Percentiles rank a stretch among this genome's conserved stretches.
These are phyloP conservation scores for Acropora yongei DNA, from an alignment of 64 coral and sea anemone genomes.

Conservation along the genomic window DNA sequence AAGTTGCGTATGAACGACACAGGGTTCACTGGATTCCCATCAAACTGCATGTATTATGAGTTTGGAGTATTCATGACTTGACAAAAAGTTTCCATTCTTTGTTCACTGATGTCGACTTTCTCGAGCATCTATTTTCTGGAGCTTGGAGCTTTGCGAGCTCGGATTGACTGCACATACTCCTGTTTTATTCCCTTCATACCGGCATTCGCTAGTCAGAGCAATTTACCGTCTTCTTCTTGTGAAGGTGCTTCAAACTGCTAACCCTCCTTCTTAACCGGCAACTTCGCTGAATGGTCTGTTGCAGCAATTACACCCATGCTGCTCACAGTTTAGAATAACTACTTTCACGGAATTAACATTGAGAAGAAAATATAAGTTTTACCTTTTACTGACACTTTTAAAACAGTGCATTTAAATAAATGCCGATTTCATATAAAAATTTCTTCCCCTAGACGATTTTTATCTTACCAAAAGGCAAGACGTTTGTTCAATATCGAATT, in stretches of 20 bases:
- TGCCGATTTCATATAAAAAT: too few species aligned
- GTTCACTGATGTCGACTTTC: not conserved
- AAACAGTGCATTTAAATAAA: too few species aligned
- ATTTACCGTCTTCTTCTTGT: not conserved
- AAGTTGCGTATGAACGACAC: slow-evolving; percentile 71
- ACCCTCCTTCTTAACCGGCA: not conserved
- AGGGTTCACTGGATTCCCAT: slow-evolving; percentile 53
- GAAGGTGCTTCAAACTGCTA: not conserved
- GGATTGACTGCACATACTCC: not conserved
- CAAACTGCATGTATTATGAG: slow-evolving; percentile 69
- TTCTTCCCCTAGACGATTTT: too few species aligned
- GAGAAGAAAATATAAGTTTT: too few species aligned
- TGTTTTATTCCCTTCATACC: too few species aligned
- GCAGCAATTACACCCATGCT: not conserved
- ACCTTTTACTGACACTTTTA: too few species aligned
- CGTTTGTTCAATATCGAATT: too few species aligned
- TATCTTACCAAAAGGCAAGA: too few species aligned
- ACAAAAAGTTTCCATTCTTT: slow-evolving; percentile 34
- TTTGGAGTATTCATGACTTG: slow-evolving; percentile 64
- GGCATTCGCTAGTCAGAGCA: too few species aligned
- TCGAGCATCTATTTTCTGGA: too few species aligned
- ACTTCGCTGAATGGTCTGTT: not conserved
- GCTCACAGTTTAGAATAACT: too few species aligned
- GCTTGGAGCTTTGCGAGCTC: not conserved
- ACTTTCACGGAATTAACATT: too few species aligned